Percentiles rank a stretch among this genome's conserved stretches.
Evolutionary conservation across 2,797 vertebrate genomes (phyloP).

Genomic region (Pangasius macronema): DNA sequence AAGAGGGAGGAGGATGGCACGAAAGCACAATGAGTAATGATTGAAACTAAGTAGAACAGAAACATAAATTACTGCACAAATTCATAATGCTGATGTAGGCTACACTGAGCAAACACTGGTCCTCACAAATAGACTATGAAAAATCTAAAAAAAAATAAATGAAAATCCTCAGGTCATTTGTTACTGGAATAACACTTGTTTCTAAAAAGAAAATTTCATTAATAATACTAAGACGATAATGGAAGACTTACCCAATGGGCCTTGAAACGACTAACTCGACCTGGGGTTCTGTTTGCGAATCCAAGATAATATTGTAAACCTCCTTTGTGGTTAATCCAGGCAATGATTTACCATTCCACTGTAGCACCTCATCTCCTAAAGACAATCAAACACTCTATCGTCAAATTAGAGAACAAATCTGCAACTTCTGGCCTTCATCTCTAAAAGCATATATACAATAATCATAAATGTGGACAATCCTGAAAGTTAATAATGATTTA

Average conservation of each 20-base stretch:
- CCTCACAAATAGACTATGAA: conserved; percentile 12
- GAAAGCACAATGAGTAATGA: conserved; percentile 40
- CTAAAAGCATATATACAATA: background rate
- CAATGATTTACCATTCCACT: conserved; percentile 97
- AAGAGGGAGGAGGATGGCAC: conserved; percentile 58
- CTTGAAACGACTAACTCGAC: conserved; percentile 99
- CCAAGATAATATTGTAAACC: conserved; percentile 99
- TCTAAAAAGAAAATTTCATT: conserved; percentile 22
- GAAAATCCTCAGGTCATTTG: conserved; percentile 15
- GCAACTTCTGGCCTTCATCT: background rate
- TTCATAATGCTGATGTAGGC: conserved; percentile 12
- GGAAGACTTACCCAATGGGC: conserved; percentile 92
- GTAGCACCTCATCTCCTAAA: conserved; percentile 96
- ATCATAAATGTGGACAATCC: background rate
- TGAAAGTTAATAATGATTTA: background rate
- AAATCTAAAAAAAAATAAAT: background rate
- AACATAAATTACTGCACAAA: conserved; percentile 41
- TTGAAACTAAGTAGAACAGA: conserved; percentile 48
- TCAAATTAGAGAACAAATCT: conserved; percentile 2
- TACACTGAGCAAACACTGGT: conserved; percentile 15
- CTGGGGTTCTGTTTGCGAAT: conserved; percentile 96
- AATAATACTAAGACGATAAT: conserved; percentile 16
- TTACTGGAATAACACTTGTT: background rate
- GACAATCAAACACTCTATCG: conserved; percentile 33
- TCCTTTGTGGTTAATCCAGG: conserved; percentile 98